Percentiles rank a stretch among this genome's conserved stretches.
Evolutionary conservation across 2,888 invertebrate genomes (phyloP).

Genomic region (Atethmia centrago): DNA sequence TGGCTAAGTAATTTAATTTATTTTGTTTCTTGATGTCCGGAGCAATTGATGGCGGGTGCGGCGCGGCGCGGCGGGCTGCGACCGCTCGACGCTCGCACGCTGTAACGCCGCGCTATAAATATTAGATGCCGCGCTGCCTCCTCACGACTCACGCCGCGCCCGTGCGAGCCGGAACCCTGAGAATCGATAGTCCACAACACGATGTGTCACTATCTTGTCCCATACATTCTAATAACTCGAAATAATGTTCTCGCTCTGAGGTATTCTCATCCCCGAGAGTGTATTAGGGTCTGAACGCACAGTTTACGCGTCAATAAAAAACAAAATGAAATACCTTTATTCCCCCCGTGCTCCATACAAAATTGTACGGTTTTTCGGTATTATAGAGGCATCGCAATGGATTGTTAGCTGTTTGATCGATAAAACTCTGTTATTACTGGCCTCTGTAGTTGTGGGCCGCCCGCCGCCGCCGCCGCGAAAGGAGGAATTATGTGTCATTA

Average conservation of each 20-base stretch:
- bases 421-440: conserved; percentile 56
- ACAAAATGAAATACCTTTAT: conserved; percentile 70
- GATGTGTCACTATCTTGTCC: conserved; percentile 68
- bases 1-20: conserved; percentile 75
- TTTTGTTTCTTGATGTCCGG: conserved; percentile 67
- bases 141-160: conserved; percentile 64
- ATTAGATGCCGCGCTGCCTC: conserved; percentile 77
- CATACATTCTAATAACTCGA: conserved; percentile 73
- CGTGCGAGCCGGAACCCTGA: conserved; percentile 66
- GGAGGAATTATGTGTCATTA: conserved; percentile 27
- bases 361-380: conserved; percentile 53
- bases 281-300: conserved; percentile 68
- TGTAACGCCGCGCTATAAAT: conserved; percentile 78
- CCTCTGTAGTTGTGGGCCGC: conserved; percentile 5
- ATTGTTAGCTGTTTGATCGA: conserved; percentile 67
- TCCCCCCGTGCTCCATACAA: conserved; percentile 40
- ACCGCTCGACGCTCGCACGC: conserved; percentile 70
- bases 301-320: conserved; percentile 72
- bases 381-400: conserved; percentile 44
- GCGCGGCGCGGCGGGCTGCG: conserved; percentile 60
- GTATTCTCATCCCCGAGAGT: conserved; percentile 71
- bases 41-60: conserved; percentile 75
- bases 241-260: conserved; percentile 69
- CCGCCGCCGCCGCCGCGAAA: too few species aligned
- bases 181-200: conserved; percentile 80